These are phyloP conservation scores for Ophion ellenae DNA, from an alignment of 2,888 invertebrate genomes.

Conservation along the genomic window DNA sequence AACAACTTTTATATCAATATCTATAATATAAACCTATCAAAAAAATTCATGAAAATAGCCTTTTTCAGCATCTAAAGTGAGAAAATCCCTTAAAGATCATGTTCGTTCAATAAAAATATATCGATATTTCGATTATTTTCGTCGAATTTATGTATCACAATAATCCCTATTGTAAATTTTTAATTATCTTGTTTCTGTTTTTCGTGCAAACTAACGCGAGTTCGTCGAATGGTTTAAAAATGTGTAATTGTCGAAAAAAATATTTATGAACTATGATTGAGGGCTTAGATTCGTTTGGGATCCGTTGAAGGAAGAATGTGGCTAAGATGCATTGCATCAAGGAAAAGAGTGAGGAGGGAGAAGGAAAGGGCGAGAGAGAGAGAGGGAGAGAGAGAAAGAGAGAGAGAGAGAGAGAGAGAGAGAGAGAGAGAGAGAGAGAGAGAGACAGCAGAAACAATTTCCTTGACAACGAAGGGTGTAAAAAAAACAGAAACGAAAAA, in stretches of 20 bases:
- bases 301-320: no score
- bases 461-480: neutral
- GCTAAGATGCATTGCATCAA: neutral
- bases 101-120: conserved; percentile 29
- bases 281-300: neutral
- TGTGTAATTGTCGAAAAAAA: neutral
- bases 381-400: neutral
- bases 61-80: no score
- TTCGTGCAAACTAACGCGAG: neutral
- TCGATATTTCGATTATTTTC: neutral
- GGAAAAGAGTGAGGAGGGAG: no score
- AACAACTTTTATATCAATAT: no score
- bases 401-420: neutral
- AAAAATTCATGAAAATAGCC: no score
- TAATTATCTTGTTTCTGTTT: neutral
- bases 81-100: conserved; percentile 3
- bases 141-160: neutral
- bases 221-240: neutral
- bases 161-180: neutral
- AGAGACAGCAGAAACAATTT: neutral
- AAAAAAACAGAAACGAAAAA: conserved; percentile 7
- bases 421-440: neutral
- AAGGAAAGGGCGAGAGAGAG: no score
- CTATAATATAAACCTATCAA: no score
- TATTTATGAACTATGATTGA: neutral